Percentiles rank a stretch among this genome's conserved stretches.
phyloP scores from a whole-genome alignment of 2,888 invertebrate species.

The Keiferia lycopersicella region DNA sequence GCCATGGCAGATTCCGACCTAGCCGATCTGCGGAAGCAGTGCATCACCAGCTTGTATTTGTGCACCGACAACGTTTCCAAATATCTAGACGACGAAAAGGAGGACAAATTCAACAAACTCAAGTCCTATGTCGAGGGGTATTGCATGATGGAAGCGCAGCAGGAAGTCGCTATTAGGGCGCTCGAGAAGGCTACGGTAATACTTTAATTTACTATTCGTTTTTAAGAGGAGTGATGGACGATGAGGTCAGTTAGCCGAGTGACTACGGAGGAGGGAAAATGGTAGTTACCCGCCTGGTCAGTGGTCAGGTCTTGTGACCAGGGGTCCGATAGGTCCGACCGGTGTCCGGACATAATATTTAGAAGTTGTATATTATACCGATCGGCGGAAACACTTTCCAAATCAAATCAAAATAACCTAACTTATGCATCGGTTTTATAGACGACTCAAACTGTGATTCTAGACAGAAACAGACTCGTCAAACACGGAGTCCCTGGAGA shows the following conservation, averaged over 20 bases:
- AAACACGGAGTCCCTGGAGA: conserved; percentile 55
- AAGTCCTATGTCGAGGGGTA: conserved; percentile 59
- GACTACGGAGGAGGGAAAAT: too few relatives aligned
- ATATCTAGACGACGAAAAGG: conserved; percentile 63
- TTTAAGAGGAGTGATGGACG: too few relatives aligned
- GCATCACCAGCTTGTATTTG: conserved; percentile 62
- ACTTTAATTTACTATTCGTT: neutral
- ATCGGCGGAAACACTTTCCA: too few relatives aligned
- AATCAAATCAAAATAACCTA: too few relatives aligned
- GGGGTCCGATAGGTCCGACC: too few relatives aligned
- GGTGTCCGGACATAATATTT: too few relatives aligned
- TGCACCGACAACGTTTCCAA: conserved; percentile 67
- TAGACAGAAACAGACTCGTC: conserved; percentile 59
- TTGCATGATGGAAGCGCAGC: conserved; percentile 60
- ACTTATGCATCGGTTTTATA: too few relatives aligned
- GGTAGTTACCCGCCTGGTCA: too few relatives aligned
- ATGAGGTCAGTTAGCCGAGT: too few relatives aligned
- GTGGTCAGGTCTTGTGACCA: too few relatives aligned
- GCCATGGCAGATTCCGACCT: conserved; percentile 52
- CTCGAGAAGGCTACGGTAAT: conserved; percentile 58
- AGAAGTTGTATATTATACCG: too few relatives aligned
- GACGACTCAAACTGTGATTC: too few relatives aligned
- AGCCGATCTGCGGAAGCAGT: conserved; percentile 62
- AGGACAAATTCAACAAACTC: conserved; percentile 56
- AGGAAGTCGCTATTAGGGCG: conserved; percentile 61